Evolutionary conservation across 2,113 vertebrate species (phyloP).

Genomic region (Typhlomys cinereus): DNA sequence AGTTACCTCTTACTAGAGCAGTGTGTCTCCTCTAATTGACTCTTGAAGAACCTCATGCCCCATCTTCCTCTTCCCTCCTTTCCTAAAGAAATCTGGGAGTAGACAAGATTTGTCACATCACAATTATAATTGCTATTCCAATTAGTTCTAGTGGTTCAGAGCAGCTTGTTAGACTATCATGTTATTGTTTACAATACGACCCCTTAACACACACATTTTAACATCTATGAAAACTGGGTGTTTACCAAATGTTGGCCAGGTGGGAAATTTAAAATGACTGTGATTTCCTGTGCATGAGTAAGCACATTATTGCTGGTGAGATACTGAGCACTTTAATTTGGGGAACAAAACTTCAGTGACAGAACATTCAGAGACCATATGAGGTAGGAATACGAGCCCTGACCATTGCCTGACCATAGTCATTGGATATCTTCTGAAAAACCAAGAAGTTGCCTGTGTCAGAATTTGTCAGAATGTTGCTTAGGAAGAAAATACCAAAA

Average conservation of each 20-base stretch:
- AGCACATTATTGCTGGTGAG: background rate
- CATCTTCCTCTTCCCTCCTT: background rate
- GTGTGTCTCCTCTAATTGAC: background rate
- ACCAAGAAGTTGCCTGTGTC: background rate
- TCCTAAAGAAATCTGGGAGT: background rate
- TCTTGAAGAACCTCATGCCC: background rate
- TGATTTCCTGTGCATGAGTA: background rate
- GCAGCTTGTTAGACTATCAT: background rate
- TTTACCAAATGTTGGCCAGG: background rate
- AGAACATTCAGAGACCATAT: background rate
- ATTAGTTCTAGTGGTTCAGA: background rate
- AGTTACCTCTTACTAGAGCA: background rate
- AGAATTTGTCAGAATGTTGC: background rate
- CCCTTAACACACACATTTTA: background rate
- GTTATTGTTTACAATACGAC: background rate
- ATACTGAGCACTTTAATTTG: background rate
- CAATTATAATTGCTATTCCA: background rate
- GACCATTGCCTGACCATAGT: background rate
- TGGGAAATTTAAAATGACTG: background rate
- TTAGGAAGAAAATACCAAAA: background rate
- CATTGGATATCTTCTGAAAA: background rate
- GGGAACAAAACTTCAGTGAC: background rate
- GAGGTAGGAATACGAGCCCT: background rate
- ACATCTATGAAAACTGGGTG: background rate
- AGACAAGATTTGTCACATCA: background rate